These are phyloP conservation scores for Glareola pratincola DNA, from an alignment of 2,113 vertebrate species.

Conservation along the genomic window DNA sequence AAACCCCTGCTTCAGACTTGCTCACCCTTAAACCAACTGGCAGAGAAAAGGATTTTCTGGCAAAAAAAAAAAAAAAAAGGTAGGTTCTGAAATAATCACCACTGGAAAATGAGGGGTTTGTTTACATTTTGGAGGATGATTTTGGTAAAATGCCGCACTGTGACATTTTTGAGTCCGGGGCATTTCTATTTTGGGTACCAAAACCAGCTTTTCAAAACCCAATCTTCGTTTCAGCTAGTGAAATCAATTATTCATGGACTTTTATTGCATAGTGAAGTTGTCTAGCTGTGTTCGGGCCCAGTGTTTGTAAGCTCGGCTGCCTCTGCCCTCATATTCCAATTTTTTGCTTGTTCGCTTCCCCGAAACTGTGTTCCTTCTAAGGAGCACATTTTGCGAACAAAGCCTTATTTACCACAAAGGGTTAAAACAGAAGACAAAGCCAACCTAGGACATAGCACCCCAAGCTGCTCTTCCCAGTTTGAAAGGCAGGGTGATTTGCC, in stretches of 20 bases:
- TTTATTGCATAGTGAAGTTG: conserved; percentile 22
- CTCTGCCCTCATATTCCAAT: background rate
- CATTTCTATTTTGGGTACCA: background rate
- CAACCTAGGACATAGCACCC: background rate
- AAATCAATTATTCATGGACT: conserved; percentile 40
- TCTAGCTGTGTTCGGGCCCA: conserved; percentile 1
- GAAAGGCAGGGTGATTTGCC: background rate
- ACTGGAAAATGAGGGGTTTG: background rate
- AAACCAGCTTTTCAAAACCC: background rate
- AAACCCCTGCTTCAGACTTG: background rate
- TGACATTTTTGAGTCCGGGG: background rate
- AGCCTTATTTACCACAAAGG: background rate
- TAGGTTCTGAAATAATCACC: background rate
- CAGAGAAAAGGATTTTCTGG: background rate
- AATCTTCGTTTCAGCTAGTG: background rate
- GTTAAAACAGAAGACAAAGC: background rate
- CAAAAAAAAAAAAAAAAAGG: background rate
- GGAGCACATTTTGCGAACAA: background rate
- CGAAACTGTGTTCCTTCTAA: background rate
- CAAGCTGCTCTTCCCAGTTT: background rate
- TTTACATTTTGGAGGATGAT: background rate
- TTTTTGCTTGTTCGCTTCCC: background rate
- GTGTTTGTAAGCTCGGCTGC: background rate
- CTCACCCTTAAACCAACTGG: background rate
- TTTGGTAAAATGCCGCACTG: background rate